Evolutionary conservation across 2,888 invertebrate species (phyloP), one percentile per base, ranked within the genome.

Genomic region (Chaetogeoica ovagalla): DNA sequence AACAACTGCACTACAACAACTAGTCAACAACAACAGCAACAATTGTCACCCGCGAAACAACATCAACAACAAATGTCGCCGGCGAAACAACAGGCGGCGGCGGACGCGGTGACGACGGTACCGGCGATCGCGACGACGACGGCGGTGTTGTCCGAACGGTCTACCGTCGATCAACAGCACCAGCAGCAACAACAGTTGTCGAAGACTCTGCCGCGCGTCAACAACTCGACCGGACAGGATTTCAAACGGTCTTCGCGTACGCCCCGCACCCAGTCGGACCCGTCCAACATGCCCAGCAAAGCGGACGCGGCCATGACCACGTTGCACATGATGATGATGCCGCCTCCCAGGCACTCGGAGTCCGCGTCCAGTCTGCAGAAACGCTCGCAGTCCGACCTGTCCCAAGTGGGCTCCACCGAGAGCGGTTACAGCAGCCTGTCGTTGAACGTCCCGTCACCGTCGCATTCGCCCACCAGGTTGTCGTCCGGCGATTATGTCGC

Each of bases 201-300:
- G 19, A 79, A 79, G 71, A 79, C 79, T 4, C 55, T 79, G 43
- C 79, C 79, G 0, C 79, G 79, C 85, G 15, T 85, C 85, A 17
- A 85, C 85, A 6, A 86, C 85, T 74, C 84, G 85, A 55, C 86
- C 86, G 82, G 86, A 86, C 69, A 79, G 17, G 79, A 79, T 19
- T 79, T 79, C 43, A 79, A 79, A 57, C 69, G 79, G 15, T 79
- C 79, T 9, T 79, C 81, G 11, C 82, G 84, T 68, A 81, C 84
- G 23, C 84, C 84, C 19, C 82, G 84, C 55, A 84, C 84, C 55
- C 84, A 84, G 79, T 84, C 84, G 8, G 84, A 84, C 75, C 84
- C 84, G 39, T 84, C 84, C 39, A 77, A 82, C 72, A 82, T 83
- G 63, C 83, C 82, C 37, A 82, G 82, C 71, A 82, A 83, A 71